Evolutionary conservation across 2,113 vertebrate species (phyloP), one percentile per base, ranked within the genome.

Genomic region (Mola mola): DNA sequence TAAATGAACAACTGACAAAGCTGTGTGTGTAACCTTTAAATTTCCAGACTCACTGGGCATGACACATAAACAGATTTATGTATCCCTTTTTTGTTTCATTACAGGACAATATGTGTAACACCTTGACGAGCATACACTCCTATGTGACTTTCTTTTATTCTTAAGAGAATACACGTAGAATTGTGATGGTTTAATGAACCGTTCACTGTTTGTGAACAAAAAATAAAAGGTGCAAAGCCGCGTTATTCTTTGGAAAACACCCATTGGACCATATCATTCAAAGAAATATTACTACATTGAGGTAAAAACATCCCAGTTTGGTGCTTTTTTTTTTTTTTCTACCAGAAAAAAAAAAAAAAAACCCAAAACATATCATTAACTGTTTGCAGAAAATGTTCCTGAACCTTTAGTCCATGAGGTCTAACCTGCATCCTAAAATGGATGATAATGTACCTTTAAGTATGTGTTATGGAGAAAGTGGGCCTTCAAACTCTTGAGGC

Each of bases 161-260:
- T 34, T 5, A 24, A 47, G 10, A 47, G 6, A 34, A 41, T 16
- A 57, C 20, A 65, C 2, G 2, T 26, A 47, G 6, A 59, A 16
- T 6, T 19, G 33, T 60, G 25, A 20, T 16, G n/a, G 6, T 47
- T 58, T 42, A 40, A 43, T 47, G n/a, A 42, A 59, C 17, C 41
- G 13, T 43, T 51, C 12, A 26, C 19, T 61, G 22, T 51, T 47
- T 33, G 28, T 46, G 25, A 4, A 44, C 1, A 51, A 56, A 26
- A 28, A 46, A 12, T 1, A 34, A 24, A 61, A 25, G 26, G 42
- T 40, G 60, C 1, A 1, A 65, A 42, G 38, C 26, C 48, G 66
- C 48, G 74, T 43, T 59, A 15, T 52, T 66, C 24, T 59, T 78
- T 70, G 51, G 40, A 73, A 76, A 71, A 66, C 56, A 62, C 58